Evolutionary conservation across 2,888 invertebrate species (phyloP).

Genomic region (Harpalus rufipes): DNA sequence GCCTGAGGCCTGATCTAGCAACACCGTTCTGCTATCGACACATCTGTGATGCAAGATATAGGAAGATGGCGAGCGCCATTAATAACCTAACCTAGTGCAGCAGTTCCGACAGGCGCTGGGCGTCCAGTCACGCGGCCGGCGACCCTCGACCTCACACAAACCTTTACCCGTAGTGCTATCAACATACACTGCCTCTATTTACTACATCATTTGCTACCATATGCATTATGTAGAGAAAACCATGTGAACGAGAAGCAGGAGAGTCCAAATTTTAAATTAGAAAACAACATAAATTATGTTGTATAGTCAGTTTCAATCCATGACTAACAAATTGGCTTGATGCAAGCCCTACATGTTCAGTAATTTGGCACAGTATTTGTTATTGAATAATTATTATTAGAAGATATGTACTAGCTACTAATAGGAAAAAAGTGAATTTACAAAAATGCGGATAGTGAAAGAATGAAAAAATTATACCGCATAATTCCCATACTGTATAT

Average conservation of each 20-base stretch:
- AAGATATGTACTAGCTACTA: too few relatives aligned
- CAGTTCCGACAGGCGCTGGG: slow-evolving; percentile 36
- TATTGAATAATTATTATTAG: too few relatives aligned
- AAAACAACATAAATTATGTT: too few relatives aligned
- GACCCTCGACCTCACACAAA: background rate
- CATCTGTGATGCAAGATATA: slow-evolving; percentile 23
- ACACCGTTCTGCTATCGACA: slow-evolving; percentile 18
- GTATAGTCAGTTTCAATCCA: too few relatives aligned
- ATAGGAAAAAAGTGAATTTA: too few relatives aligned
- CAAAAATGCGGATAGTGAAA: too few relatives aligned
- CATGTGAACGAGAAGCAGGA: background rate
- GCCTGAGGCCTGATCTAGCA: background rate
- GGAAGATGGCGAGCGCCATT: slow-evolving; percentile 23
- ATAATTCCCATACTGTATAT: too few relatives aligned
- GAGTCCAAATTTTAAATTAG: too few relatives aligned
- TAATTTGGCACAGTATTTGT: too few relatives aligned
- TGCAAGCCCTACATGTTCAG: too few relatives aligned
- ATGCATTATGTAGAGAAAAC: background rate
- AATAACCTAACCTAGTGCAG: slow-evolving; percentile 22
- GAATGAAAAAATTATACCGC: too few relatives aligned
- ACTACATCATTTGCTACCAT: slow-evolving; percentile 26
- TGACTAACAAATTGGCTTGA: too few relatives aligned
- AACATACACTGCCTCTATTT: slow-evolving; percentile 1
- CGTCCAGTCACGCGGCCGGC: slow-evolving; percentile 31
- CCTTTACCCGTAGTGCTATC: background rate